Evolutionary conservation across 2,888 invertebrate species (phyloP).

Genomic region (Nebria brevicollis): DNA sequence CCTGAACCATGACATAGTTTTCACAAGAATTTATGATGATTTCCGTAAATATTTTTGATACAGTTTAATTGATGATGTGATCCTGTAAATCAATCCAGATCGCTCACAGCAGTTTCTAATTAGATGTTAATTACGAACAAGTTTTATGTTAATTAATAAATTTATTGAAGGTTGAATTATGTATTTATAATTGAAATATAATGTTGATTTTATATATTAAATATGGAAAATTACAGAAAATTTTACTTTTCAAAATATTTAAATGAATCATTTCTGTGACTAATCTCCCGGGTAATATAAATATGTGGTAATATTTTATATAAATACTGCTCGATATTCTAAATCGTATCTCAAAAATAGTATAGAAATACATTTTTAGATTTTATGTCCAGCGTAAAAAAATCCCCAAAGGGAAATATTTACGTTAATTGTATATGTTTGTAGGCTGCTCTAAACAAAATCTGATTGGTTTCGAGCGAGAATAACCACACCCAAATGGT

Average conservation of each 20-base stretch:
- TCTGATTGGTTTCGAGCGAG: background rate
- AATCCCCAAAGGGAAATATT: background rate
- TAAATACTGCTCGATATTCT: background rate
- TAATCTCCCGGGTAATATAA: too few species aligned
- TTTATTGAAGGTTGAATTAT: background rate
- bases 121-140: background rate
- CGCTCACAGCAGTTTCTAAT: background rate
- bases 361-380: background rate
- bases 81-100: background rate
- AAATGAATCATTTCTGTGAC: background rate
- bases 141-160: background rate
- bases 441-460: background rate
- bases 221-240: constrained; percentile 4
- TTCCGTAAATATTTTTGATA: background rate
- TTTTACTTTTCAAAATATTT: background rate
- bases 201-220: background rate
- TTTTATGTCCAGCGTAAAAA: background rate
- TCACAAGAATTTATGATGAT: background rate
- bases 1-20: background rate
- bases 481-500: background rate
- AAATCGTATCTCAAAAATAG: background rate
- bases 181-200: constrained; percentile 17
- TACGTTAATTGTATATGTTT: background rate
- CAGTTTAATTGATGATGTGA: background rate
- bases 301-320: background rate